A percentile compares a stretch with the other conserved stretches of the same genome.
phyloP scores from a whole-genome alignment of 2,888 invertebrate species.

The Orthonevra nobilis region DNA sequence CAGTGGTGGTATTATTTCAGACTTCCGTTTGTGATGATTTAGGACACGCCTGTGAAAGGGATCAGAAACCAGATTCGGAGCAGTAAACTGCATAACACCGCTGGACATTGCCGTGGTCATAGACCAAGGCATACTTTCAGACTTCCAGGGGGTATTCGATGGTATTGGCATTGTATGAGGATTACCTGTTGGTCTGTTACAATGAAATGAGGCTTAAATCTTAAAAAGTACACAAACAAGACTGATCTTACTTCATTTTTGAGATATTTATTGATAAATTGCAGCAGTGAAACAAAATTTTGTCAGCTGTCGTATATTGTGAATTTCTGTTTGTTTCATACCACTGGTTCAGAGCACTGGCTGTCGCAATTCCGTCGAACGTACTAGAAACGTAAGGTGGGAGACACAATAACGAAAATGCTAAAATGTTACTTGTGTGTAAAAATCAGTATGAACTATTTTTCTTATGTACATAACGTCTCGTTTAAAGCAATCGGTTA shows the following conservation, averaged over 20 bases:
- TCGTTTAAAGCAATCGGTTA: too few species aligned
- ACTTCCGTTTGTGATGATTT: conserved; percentile 77
- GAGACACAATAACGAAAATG: too few species aligned
- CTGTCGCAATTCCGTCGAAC: conserved; percentile 12
- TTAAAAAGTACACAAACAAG: neutral
- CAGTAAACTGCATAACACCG: conserved; percentile 75
- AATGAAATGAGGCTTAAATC: too few species aligned
- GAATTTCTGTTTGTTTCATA: conserved; percentile 37
- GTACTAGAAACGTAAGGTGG: conserved; percentile 47
- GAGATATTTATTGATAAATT: conserved; percentile 8
- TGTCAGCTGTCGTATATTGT: conserved; percentile 51
- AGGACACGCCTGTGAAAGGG: conserved; percentile 62
- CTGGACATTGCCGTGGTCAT: conserved; percentile 79
- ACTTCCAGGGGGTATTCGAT: conserved; percentile 79
- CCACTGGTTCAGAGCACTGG: conserved; percentile 18
- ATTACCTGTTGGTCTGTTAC: conserved; percentile 48
- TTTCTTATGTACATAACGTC: too few species aligned
- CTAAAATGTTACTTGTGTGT: too few species aligned
- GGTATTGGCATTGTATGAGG: conserved; percentile 73
- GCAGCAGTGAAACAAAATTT: conserved; percentile 1
- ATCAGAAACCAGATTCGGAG: conserved; percentile 38
- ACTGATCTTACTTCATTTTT: conserved; percentile 53
- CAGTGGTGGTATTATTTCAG: conserved; percentile 80
- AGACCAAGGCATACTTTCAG: conserved; percentile 82
- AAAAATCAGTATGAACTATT: too few species aligned